Evolutionary conservation across 2,797 vertebrate species (phyloP), one percentile per base, ranked within the genome.

Genomic region (Artibeus jamaicensis): DNA sequence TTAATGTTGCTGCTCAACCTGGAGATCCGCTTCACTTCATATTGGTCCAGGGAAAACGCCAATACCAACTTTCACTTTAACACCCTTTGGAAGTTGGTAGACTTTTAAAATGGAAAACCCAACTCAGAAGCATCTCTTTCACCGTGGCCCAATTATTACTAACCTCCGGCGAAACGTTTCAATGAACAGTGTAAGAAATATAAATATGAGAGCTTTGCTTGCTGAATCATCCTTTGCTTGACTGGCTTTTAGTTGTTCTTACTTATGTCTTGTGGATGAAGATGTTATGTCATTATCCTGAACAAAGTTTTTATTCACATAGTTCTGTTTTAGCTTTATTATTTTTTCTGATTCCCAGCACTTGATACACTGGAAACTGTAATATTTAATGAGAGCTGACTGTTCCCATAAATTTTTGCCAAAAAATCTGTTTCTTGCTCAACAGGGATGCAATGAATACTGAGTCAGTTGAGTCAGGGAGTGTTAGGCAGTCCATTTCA

Each of bases 71-170:
- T 71, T 22, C 24, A 53, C 32, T 86, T 92, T 57, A 85, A 81
- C 34, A 83, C 44, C 74, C 6, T 34, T 82, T 94, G 83, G 44
- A 95, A 94, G 57, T 91, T 74, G 48, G 9, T 92, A 82, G 65
- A 70, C 29, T 53, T 97, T 53, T 94, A 73, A 78, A 55, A 67
- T 93, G 84, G 71, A 81, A 85, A 42, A 42, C 6, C 4, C 44
- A 83, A 32, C 12, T 67, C 48, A 39, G 68, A 71, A 77, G n/a
- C 29, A 18, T 81, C 62, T 76, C 39, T 67, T 22, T 88, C 22
- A 42, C 29, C 6, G 89, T 68, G 42, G 32, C 4, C 73, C 73
- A 48, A 62, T 55, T 26, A 46, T 14, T 79, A 3, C 42, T 50
- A 62, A 46, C 32, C 2, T 48, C 42, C 6, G 19, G 48, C 46